Evolutionary conservation across 1,140 invertebrate genomes (phyloP).

Genomic region (Dendrolimus punctatus): DNA sequence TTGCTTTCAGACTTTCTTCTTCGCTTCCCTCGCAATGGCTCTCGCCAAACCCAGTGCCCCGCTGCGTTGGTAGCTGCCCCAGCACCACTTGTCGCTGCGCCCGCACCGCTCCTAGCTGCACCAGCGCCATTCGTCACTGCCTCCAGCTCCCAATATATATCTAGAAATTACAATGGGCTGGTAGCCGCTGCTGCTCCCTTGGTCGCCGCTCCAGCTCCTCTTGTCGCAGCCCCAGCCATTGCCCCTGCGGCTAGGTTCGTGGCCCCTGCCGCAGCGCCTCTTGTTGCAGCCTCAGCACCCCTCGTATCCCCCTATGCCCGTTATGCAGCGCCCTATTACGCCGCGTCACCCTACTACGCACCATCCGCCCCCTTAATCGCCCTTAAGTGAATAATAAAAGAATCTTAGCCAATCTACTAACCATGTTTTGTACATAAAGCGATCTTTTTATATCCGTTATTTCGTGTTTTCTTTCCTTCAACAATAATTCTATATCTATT

Average conservation of each 20-base stretch:
- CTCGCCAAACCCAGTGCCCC: slow-evolving; percentile 54
- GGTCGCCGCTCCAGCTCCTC: slow-evolving; percentile 33
- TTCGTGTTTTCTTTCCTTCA: no score
- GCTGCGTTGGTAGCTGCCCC: slow-evolving; percentile 51
- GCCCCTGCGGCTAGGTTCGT: slow-evolving; percentile 18
- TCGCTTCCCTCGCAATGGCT: slow-evolving; percentile 44
- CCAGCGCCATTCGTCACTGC: slow-evolving; percentile 75
- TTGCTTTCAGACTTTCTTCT: slow-evolving; percentile 44
- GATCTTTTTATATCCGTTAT: slow-evolving; percentile 8
- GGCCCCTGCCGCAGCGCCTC: slow-evolving; percentile 18
- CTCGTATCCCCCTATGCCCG: slow-evolving; percentile 16
- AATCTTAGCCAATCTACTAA: slow-evolving; percentile 6
- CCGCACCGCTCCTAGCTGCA: slow-evolving; percentile 39
- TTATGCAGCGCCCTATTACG: slow-evolving; percentile 24
- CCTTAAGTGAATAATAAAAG: slow-evolving; percentile 36
- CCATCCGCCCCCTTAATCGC: slow-evolving; percentile 50
- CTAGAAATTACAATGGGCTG: slow-evolving; percentile 75
- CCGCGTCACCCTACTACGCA: slow-evolving; percentile 39
- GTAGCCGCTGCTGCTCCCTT: slow-evolving; percentile 50
- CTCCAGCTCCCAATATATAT: slow-evolving; percentile 75
- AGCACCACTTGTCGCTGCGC: slow-evolving; percentile 36
- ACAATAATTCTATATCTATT: no score
- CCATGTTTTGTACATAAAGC: slow-evolving; percentile 6
- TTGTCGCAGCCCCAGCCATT: slow-evolving; percentile 38
- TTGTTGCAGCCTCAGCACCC: slow-evolving; percentile 38